phyloP scores from a whole-genome alignment of 2,888 invertebrate species.

The Ferdinandea cuprea region DNA sequence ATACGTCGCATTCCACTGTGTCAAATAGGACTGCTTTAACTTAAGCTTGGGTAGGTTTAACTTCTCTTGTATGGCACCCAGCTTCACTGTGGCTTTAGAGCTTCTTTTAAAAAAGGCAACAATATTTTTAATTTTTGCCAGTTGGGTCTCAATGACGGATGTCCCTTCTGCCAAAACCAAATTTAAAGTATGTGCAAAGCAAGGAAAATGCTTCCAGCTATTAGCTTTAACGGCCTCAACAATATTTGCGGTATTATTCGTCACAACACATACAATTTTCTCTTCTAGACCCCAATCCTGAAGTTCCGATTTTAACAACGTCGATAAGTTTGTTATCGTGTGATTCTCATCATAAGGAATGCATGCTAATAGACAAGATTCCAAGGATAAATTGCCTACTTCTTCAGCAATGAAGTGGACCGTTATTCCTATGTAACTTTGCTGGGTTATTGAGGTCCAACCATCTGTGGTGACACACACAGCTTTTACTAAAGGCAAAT shows the following conservation, averaged over 20 bases:
- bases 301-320: not conserved
- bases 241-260: conserved; percentile 41
- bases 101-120: conserved; percentile 41
- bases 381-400: not conserved
- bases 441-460: conserved; percentile 13
- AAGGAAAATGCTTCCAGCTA: conserved; percentile 43
- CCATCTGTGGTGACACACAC: conserved; percentile 20
- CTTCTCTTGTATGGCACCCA: conserved; percentile 36
- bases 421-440: conserved; percentile 15
- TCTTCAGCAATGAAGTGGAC: not conserved
- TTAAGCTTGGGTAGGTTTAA: conserved; percentile 39
- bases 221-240: conserved; percentile 19
- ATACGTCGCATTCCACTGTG: too few species aligned
- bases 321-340: not conserved
- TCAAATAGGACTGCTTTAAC: too few species aligned
- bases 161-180: conserved; percentile 28
- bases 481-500: not conserved
- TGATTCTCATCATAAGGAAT: conserved; percentile 3
- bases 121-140: conserved; percentile 30
- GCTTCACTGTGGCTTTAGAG: conserved; percentile 22
- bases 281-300: conserved; percentile 46
- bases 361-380: not conserved
- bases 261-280: conserved; percentile 27
- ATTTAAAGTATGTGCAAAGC: conserved; percentile 43
- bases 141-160: not conserved